phyloP scores from a whole-genome alignment of 1,140 invertebrate species.

The Papilio glaucus region DNA sequence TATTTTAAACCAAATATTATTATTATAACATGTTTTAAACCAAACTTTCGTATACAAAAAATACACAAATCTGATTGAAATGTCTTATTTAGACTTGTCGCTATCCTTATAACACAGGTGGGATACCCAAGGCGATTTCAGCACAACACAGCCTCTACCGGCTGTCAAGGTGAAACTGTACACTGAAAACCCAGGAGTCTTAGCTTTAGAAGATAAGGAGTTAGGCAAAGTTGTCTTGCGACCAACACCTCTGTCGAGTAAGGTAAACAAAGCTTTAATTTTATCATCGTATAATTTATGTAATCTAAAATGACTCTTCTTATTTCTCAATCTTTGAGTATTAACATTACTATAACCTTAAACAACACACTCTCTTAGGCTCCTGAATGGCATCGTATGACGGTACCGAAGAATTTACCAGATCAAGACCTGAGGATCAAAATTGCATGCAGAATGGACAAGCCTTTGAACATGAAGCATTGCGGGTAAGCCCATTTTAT shows the following conservation, averaged over 20 bases:
- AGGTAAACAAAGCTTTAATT: constrained; percentile 82
- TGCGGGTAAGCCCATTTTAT: constrained; percentile 88
- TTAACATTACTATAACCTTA: neutral
- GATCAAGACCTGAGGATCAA: constrained; percentile 99
- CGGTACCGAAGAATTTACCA: constrained; percentile 95
- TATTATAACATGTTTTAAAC: too few species aligned
- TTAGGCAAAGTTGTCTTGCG: constrained; percentile 96
- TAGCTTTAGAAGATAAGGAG: constrained; percentile 99
- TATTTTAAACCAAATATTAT: too few species aligned
- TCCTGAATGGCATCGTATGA: constrained; percentile 99
- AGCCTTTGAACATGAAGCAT: constrained; percentile 99
- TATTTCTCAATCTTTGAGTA: neutral
- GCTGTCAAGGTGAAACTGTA: constrained; percentile 98
- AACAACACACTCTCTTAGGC: constrained; percentile 82
- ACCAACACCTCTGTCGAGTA: constrained; percentile 95
- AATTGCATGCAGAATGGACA: constrained; percentile 99
- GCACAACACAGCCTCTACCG: constrained; percentile 97
- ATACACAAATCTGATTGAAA: too few species aligned
- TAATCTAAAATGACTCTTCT: neutral
- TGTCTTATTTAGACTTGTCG: neutral
- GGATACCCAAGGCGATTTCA: constrained; percentile 99
- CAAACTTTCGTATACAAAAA: too few species aligned
- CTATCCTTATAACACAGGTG: constrained; percentile 85
- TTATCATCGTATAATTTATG: neutral
- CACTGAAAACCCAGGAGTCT: constrained; percentile 98